A percentile compares a stretch with the other conserved stretches of the same genome.
Evolutionary conservation across 2,797 vertebrate genomes (phyloP).

Genomic region (Tarsius wallacei): DNA sequence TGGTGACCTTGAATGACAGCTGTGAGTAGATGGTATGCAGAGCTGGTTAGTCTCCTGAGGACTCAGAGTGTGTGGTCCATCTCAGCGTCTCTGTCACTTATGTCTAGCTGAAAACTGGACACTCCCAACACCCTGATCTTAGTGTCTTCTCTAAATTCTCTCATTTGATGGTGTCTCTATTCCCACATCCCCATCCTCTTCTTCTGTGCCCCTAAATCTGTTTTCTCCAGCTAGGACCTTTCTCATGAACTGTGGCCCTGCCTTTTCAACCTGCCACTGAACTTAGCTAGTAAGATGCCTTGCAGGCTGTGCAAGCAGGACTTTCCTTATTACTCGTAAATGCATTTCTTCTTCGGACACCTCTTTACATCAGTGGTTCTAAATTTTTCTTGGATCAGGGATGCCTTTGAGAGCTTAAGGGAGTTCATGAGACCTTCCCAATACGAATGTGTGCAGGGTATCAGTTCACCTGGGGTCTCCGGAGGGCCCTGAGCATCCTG

Average conservation of each 20-base stretch:
- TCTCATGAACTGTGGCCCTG: neutral
- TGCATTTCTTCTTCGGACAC: neutral
- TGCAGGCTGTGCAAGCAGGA: neutral
- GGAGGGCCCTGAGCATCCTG: too few species aligned
- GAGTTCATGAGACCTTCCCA: neutral
- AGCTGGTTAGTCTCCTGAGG: neutral
- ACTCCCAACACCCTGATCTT: neutral
- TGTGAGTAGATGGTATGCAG: neutral
- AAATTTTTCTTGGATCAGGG: neutral
- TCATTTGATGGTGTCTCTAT: neutral
- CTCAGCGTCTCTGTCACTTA: neutral
- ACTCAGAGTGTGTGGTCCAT: fast-evolving
- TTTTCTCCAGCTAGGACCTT: neutral
- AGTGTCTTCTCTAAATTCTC: neutral
- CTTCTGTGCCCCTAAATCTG: neutral
- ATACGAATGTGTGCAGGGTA: neutral
- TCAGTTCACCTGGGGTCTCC: too few species aligned
- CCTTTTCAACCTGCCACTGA: neutral
- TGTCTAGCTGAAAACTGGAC: neutral
- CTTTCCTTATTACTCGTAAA: neutral
- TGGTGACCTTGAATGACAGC: neutral
- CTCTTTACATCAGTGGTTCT: neutral
- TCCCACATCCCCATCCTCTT: neutral
- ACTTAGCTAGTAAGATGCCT: neutral
- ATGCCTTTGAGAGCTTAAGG: neutral